phyloP scores from a whole-genome alignment of 1,140 invertebrate genomes.

The silkworm (Bombyx mori) region ASM3026992v2 NC_085110.1:8032501-8033000 shows the following conservation, averaged over 20 bases:
- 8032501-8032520: too few species aligned
- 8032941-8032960: constrained; percentile 89
- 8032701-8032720: constrained; percentile 1
- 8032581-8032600: too few species aligned
- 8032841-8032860: constrained; percentile 91
- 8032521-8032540: too few species aligned
- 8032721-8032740: neutral
- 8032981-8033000: constrained; percentile 84
- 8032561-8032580: too few species aligned
- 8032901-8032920: constrained; percentile 81
- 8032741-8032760: neutral
- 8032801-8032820: constrained; percentile 6
- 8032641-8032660: too few species aligned
- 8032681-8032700: constrained; percentile 1
- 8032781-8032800: constrained; percentile 5
- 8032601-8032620: too few species aligned
- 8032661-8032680: neutral
- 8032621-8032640: constrained; percentile 1
- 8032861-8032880: constrained; percentile 92
- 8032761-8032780: neutral
- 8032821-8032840: constrained; percentile 54
- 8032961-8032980: constrained; percentile 77
- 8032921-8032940: constrained; percentile 85
- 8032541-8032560: too few species aligned
- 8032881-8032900: constrained; percentile 90